Percentiles rank a stretch among this genome's conserved stretches.
Conservation (phyloP, 2,888 invertebrate genomes). For the Philereme transversata region DNA sequence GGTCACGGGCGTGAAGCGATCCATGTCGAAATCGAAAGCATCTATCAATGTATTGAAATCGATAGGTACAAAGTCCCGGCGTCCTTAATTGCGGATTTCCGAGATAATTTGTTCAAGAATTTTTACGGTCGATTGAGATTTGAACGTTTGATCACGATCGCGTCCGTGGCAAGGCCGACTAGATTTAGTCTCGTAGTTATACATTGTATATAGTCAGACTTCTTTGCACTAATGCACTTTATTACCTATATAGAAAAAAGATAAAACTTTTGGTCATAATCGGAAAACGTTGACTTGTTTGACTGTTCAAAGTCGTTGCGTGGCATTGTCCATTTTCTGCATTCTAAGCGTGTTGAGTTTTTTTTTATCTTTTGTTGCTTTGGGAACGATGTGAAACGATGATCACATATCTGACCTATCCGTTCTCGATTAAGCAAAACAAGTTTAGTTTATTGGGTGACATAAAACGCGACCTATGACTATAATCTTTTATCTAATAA, state of each 20-base stretch:
- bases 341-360: background rate
- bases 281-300: conserved; percentile 1
- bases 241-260: background rate
- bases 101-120: conserved; percentile 49
- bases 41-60: conserved; percentile 39
- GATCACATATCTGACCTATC: background rate
- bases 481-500: too few relatives aligned
- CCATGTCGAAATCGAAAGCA: conserved; percentile 57
- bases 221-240: conserved; percentile 2
- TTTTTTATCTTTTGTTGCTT: background rate
- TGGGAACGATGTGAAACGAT: background rate
- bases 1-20: conserved; percentile 31
- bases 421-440: too few relatives aligned
- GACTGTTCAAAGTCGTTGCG: background rate
- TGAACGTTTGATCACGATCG: conserved; percentile 48
- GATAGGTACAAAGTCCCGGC: conserved; percentile 25
- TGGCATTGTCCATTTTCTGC: background rate
- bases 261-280: background rate
- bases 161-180: conserved; percentile 57
- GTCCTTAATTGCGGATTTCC: conserved; percentile 60
- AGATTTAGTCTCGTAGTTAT: conserved; percentile 23
- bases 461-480: too few relatives aligned
- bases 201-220: background rate
- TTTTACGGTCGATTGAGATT: conserved; percentile 48
- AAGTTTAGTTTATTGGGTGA: too few relatives aligned